phyloP scores from a whole-genome alignment of 2,888 invertebrate genomes.

The Himalopsyche kuldschensis region DNA sequence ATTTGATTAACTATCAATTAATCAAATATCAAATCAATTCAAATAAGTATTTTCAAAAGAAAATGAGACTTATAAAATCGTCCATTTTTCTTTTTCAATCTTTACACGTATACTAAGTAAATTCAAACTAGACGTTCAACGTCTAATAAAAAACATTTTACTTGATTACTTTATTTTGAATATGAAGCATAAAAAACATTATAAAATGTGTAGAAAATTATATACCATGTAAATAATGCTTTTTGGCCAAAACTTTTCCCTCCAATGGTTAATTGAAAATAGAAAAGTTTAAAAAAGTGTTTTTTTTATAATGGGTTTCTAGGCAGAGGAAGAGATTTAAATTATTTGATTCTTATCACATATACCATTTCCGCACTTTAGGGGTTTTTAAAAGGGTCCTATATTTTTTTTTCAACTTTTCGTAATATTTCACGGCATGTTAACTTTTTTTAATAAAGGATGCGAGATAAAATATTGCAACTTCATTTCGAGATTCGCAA shows the following conservation, averaged over 20 bases:
- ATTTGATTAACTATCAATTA: no score
- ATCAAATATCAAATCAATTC: no score
- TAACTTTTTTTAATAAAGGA: not conserved
- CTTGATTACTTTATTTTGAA: no score
- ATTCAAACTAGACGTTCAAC: no score
- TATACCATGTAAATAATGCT: no score
- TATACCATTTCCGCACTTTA: not conserved
- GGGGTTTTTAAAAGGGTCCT: not conserved
- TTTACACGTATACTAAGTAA: no score
- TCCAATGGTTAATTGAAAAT: not conserved
- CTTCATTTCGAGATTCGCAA: not conserved
- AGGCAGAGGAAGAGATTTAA: not conserved
- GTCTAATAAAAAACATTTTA: no score
- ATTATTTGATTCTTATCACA: not conserved
- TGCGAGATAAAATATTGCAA: not conserved
- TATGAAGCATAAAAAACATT: no score
- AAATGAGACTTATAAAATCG: no score
- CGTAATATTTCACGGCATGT: not conserved
- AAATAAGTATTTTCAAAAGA: no score
- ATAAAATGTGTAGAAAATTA: not conserved
- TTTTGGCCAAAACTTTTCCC: not conserved
- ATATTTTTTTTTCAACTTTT: not conserved
- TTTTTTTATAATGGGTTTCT: not conserved
- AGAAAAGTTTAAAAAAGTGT: not conserved
- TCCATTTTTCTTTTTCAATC: no score